phyloP scores from a whole-genome alignment of 2,113 vertebrate species.

The Hippolais icterina region DNA sequence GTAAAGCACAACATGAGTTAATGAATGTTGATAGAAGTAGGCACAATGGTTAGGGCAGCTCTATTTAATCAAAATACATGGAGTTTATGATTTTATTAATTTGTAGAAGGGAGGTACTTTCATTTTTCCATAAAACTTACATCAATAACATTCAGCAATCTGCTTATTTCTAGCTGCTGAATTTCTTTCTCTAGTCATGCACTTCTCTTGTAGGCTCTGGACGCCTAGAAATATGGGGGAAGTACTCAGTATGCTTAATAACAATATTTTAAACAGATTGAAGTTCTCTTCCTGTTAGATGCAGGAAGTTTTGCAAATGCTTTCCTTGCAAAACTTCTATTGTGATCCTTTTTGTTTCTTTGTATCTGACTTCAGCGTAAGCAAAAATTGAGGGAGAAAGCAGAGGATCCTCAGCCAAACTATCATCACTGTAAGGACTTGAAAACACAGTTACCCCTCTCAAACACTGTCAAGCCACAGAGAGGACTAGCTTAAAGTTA shows the following conservation, averaged over 20 bases:
- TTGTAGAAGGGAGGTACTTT: not conserved
- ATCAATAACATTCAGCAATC: not conserved
- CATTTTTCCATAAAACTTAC: not conserved
- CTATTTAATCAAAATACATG: not conserved
- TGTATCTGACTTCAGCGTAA: not conserved
- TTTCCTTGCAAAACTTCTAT: not conserved
- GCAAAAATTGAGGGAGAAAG: not conserved
- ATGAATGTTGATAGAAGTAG: not conserved
- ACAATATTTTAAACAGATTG: not conserved
- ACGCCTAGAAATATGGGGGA: not conserved
- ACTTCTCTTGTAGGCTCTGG: not conserved
- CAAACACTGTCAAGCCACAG: not conserved
- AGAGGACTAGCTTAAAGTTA: not conserved
- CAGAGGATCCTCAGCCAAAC: not conserved
- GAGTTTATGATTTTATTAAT: not conserved
- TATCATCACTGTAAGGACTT: not conserved
- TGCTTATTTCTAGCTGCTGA: not conserved
- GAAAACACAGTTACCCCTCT: not conserved
- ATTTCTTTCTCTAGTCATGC: not conserved
- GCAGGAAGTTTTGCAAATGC: not conserved
- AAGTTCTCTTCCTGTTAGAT: not conserved
- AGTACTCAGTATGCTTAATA: not conserved
- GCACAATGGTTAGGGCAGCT: not conserved
- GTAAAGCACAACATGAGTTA: not conserved
- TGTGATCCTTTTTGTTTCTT: fast-evolving